Conservation (phyloP, 37 sponge, comb jelly and placozoan species). For the Oopsacas minuta region DNA sequence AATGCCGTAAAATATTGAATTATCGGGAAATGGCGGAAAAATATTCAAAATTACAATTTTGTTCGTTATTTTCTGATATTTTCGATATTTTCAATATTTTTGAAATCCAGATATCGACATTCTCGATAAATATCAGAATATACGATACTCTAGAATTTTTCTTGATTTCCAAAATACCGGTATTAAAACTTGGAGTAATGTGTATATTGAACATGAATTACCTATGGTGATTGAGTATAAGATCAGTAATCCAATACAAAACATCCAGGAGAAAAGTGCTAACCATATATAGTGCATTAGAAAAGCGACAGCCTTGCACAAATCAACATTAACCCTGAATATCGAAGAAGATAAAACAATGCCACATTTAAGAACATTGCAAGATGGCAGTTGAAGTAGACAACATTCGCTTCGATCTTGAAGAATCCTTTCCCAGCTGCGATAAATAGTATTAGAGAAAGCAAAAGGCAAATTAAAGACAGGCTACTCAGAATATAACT, state of each 20-base stretch:
- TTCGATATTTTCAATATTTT: no score
- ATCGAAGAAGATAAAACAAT: background rate
- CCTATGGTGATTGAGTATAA: background rate
- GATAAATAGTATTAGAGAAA: background rate
- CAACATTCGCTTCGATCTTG: background rate
- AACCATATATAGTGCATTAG: background rate
- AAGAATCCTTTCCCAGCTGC: background rate
- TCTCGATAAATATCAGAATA: no score
- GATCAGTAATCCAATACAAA: background rate
- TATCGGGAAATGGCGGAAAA: no score
- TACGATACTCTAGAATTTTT: no score
- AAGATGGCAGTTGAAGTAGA: background rate
- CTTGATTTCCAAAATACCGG: no score
- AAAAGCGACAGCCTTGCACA: background rate
- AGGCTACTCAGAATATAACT: background rate
- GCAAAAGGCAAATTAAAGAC: background rate
- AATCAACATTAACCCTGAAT: background rate
- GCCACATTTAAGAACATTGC: background rate
- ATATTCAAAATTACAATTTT: no score
- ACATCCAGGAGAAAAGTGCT: background rate
- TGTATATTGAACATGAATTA: no score
- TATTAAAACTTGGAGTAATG: no score
- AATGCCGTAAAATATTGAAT: no score
- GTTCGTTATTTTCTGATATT: no score
- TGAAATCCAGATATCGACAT: no score